Percentiles rank a stretch among this genome's conserved stretches.
These are phyloP conservation scores for Glareola pratincola DNA, from an alignment of 2,113 vertebrate genomes.

Conservation along the genomic window DNA sequence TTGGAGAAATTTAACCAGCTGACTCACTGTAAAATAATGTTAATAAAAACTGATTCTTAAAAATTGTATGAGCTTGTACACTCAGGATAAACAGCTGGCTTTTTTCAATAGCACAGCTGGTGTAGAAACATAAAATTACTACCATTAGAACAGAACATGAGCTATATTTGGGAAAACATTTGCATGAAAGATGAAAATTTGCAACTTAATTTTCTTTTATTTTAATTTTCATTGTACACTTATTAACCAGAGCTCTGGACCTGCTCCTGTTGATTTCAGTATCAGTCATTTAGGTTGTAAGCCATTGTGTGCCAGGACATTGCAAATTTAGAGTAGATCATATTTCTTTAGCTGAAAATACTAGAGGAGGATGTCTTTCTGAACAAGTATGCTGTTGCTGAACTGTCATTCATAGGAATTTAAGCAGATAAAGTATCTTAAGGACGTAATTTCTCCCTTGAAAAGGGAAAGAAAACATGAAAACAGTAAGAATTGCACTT, in stretches of 20 bases:
- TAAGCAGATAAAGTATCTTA: neutral
- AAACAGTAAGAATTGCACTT: slow-evolving; percentile 19
- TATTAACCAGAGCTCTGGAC: neutral
- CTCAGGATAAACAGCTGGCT: slow-evolving; percentile 39
- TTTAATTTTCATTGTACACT: neutral
- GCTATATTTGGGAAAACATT: slow-evolving; percentile 45
- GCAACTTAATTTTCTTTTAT: slow-evolving; percentile 10
- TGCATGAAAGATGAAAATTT: slow-evolving; percentile 41
- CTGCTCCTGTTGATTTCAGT: neutral
- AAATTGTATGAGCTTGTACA: neutral
- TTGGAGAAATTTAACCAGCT: slow-evolving; percentile 16
- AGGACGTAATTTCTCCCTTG: slow-evolving; percentile 14
- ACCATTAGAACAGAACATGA: slow-evolving; percentile 10
- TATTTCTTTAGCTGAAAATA: neutral
- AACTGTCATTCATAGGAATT: neutral
- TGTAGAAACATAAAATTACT: slow-evolving; percentile 7
- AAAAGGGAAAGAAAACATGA: slow-evolving; percentile 1
- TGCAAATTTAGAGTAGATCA: neutral
- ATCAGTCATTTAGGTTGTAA: neutral
- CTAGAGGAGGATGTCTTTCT: neutral
- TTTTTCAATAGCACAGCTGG: slow-evolving; percentile 53
- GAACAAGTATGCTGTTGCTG: neutral
- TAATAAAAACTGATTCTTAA: slow-evolving; percentile 28
- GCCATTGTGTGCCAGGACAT: neutral
- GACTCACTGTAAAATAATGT: slow-evolving; percentile 32